These are phyloP conservation scores for Piprites chloris DNA, from an alignment of 2,113 vertebrate genomes.

Conservation along the genomic window DNA sequence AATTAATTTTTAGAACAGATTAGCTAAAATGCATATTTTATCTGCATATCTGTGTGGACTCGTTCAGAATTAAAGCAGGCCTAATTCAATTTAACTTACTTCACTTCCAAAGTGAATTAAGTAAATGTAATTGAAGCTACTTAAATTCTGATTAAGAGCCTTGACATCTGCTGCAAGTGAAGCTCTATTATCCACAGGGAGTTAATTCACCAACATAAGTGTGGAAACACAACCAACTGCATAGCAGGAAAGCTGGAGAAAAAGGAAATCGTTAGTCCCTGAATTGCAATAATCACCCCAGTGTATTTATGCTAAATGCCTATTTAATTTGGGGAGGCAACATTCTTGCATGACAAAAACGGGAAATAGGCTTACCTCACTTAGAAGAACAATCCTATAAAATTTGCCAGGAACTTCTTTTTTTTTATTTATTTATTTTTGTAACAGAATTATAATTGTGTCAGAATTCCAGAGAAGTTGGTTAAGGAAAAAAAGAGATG, in stretches of 20 bases:
- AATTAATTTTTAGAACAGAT: neutral
- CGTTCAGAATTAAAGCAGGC: slow-evolving; percentile 23
- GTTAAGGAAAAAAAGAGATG: neutral
- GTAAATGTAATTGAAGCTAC: slow-evolving; percentile 49
- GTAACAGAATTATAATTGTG: neutral
- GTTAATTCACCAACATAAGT: slow-evolving; percentile 47
- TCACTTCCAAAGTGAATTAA: slow-evolving; percentile 56
- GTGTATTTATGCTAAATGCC: neutral
- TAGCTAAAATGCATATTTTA: slow-evolving; percentile 3
- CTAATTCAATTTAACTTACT: slow-evolving; percentile 53
- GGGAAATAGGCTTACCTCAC: neutral
- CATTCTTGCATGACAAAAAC: neutral
- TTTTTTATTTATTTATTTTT: neutral
- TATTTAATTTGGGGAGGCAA: slow-evolving; percentile 4
- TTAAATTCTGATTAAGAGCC: slow-evolving; percentile 61
- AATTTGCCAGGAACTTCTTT: neutral
- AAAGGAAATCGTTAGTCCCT: slow-evolving; percentile 24
- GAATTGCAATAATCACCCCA: slow-evolving; percentile 5
- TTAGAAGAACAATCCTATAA: neutral
- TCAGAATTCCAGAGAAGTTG: neutral
- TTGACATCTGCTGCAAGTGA: slow-evolving; percentile 47
- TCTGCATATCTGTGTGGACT: slow-evolving; percentile 14
- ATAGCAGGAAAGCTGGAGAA: slow-evolving; percentile 19
- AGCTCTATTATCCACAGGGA: slow-evolving; percentile 52
- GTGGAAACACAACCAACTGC: slow-evolving; percentile 44